These are phyloP conservation scores for Agrochola lota DNA, from an alignment of 2,888 invertebrate species.

Conservation along the genomic window DNA sequence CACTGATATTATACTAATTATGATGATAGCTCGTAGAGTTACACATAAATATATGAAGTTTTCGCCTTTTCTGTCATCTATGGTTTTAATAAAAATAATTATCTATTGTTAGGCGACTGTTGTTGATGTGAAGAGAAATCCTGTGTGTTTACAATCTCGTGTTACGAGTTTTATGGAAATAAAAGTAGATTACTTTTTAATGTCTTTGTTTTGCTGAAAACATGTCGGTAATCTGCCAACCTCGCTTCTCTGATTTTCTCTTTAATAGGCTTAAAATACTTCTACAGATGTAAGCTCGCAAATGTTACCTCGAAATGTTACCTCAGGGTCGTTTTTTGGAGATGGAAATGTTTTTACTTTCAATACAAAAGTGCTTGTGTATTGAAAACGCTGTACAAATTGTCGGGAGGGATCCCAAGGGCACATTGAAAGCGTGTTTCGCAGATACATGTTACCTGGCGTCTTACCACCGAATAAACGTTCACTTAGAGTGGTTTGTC, in stretches of 20 bases:
- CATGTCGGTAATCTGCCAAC: conserved; percentile 53
- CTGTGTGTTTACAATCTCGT: too few species aligned
- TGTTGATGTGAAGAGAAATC: too few species aligned
- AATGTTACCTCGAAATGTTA: conserved; percentile 62
- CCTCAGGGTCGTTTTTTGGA: conserved; percentile 65
- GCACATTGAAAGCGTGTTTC: conserved; percentile 74
- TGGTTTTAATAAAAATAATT: too few species aligned
- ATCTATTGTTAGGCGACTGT: too few species aligned
- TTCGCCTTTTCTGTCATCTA: too few species aligned
- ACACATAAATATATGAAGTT: too few species aligned
- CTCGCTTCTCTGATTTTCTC: conserved; percentile 19
- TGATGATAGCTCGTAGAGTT: too few species aligned
- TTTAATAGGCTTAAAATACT: conserved; percentile 28
- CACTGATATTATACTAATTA: too few species aligned
- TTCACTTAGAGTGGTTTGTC: conserved; percentile 81
- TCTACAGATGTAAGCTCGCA: conserved; percentile 28
- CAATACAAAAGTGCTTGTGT: conserved; percentile 69
- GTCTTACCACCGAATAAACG: conserved; percentile 77
- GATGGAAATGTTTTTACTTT: conserved; percentile 70
- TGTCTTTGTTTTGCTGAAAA: too few species aligned
- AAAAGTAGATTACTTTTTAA: too few species aligned
- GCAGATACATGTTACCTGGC: conserved; percentile 72
- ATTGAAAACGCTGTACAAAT: conserved; percentile 71
- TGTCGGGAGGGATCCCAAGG: conserved; percentile 71
- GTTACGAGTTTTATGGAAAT: too few species aligned